Conservation (phyloP, 2,113 vertebrate species). For the Caracal caracal region DNA sequence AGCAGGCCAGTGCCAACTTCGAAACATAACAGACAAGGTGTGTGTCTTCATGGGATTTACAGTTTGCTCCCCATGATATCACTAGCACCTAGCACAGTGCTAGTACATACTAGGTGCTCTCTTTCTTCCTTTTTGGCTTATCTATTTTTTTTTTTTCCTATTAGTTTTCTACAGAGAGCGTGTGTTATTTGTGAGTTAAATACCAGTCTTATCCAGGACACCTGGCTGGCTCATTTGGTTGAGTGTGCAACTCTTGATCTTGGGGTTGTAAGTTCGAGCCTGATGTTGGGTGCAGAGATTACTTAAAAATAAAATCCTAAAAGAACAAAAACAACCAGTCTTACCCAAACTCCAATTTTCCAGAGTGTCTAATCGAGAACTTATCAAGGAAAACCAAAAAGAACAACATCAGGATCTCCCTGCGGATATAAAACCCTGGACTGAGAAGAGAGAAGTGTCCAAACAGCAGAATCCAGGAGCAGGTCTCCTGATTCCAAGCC, state of each 20-base stretch:
- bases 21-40: neutral
- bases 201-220: neutral
- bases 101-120: neutral
- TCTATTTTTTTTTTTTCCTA: neutral
- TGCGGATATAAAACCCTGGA: neutral
- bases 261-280: neutral
- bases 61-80: neutral
- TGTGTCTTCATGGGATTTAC: neutral
- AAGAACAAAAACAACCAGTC: neutral
- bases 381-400: conserved; percentile 24
- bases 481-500: neutral
- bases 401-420: neutral
- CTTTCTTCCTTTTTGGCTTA: neutral
- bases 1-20: neutral
- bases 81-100: neutral
- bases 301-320: neutral
- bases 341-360: conserved; percentile 12
- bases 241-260: neutral
- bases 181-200: conserved; percentile 27
- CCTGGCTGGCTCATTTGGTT: neutral
- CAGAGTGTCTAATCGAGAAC: neutral
- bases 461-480: neutral
- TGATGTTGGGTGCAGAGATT: neutral
- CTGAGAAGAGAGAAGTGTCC: neutral
- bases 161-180: neutral